Percentiles rank a stretch among this genome's conserved stretches.
Evolutionary conservation across 2,797 vertebrate species (phyloP).

Genomic region (Helarctos malayanus): DNA sequence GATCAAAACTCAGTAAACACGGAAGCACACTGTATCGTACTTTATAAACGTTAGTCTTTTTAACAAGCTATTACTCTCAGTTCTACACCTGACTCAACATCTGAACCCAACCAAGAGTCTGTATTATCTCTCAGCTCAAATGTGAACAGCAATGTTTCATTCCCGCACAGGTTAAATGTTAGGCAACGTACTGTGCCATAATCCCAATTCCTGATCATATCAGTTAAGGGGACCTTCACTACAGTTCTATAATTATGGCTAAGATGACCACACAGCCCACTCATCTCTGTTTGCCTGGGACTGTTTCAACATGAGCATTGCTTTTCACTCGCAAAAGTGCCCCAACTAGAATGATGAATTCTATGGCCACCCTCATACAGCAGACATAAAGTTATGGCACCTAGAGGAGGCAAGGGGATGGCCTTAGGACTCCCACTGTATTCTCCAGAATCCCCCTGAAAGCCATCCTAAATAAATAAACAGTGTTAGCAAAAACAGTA

Average conservation of each 20-base stretch:
- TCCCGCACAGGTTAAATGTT: background rate
- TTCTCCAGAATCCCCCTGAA: background rate
- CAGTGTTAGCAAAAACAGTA: background rate
- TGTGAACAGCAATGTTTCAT: background rate
- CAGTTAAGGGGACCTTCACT: background rate
- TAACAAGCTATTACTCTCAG: background rate
- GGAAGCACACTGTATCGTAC: background rate
- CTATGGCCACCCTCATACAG: background rate
- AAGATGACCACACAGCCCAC: background rate
- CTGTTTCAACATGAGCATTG: background rate
- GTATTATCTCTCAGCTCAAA: background rate
- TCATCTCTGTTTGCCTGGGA: background rate
- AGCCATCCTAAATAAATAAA: constrained; percentile 24
- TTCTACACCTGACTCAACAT: background rate
- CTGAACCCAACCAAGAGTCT: background rate
- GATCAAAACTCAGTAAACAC: background rate
- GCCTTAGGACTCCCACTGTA: background rate
- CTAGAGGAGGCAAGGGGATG: background rate
- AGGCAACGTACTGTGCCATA: background rate
- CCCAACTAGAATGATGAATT: constrained; percentile 34
- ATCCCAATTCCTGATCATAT: background rate
- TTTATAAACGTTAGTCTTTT: background rate
- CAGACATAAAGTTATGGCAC: background rate
- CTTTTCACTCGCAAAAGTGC: background rate
- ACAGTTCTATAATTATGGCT: background rate